Evolutionary conservation across 2,888 invertebrate species (phyloP).

Genomic region (Blastobasis adustella): DNA sequence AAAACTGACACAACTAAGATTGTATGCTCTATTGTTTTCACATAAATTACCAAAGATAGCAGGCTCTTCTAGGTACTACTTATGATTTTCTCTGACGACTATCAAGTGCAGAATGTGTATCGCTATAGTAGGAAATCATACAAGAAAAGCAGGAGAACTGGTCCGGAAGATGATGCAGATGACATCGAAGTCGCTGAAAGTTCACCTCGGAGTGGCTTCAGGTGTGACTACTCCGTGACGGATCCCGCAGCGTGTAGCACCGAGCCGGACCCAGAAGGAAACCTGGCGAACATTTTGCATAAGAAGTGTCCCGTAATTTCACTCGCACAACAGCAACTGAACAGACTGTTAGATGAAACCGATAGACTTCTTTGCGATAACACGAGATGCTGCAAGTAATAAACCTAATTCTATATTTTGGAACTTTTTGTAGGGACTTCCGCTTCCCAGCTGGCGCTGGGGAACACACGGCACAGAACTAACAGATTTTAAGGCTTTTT

Average conservation of each 20-base stretch:
- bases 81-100: conserved; percentile 42
- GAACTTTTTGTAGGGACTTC: no score
- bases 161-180: conserved; percentile 23
- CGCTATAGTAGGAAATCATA: conserved; percentile 53
- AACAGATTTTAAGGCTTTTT: no score
- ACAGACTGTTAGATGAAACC: conserved; percentile 51
- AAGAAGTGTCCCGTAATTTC: conserved; percentile 61
- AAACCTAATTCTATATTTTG: not conserved
- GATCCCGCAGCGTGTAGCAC: conserved; percentile 39
- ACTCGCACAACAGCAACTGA: conserved; percentile 54
- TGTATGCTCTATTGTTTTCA: no score
- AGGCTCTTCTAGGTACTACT: conserved; percentile 15
- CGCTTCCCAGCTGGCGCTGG: no score
- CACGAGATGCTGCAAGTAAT: conserved; percentile 46
- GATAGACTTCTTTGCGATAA: conserved; percentile 48
- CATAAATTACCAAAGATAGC: no score
- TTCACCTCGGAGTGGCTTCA: conserved; percentile 33
- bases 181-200: conserved; percentile 25
- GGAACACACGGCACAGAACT: no score
- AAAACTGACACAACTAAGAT: no score
- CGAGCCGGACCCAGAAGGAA: conserved; percentile 43
- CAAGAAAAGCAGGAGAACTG: conserved; percentile 35
- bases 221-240: conserved; percentile 14
- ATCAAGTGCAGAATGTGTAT: conserved; percentile 50
- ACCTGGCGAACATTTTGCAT: conserved; percentile 53